Conservation (phyloP, 2,888 invertebrate species). For the Orthosia incerta region DNA sequence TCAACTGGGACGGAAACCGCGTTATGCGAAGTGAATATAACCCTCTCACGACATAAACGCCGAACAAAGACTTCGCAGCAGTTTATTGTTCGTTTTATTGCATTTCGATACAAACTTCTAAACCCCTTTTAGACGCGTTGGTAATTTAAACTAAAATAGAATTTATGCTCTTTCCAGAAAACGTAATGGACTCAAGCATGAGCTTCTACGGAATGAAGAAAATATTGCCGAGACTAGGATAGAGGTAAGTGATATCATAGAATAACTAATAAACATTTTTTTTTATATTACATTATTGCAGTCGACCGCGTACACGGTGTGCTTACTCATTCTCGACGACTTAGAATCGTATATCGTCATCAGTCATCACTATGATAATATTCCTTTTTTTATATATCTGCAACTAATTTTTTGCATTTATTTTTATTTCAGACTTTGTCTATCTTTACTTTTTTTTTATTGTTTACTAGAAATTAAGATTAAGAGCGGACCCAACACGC, state of each 20-base stretch:
- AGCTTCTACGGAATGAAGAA: constrained; percentile 86
- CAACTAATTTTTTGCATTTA: neutral
- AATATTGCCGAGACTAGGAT: constrained; percentile 87
- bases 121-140: constrained; percentile 17
- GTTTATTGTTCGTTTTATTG: constrained; percentile 66
- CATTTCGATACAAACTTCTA: constrained; percentile 57
- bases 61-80: constrained; percentile 63
- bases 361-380: neutral
- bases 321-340: too few species aligned
- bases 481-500: neutral
- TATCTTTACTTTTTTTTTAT: too few species aligned
- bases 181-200: constrained; percentile 87
- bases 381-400: neutral
- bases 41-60: constrained; percentile 63
- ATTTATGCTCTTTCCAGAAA: constrained; percentile 79
- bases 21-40: constrained; percentile 62
- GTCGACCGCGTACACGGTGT: too few species aligned
- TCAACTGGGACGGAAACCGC: constrained; percentile 80
- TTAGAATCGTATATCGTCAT: neutral
- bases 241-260: constrained; percentile 77
- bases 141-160: constrained; percentile 37
- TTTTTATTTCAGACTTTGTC: too few species aligned
- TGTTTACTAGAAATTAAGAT: neutral
- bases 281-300: neutral
- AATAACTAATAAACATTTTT: neutral